phyloP scores from a whole-genome alignment of 2,797 vertebrate species.

The Scolopax rusticola region DNA sequence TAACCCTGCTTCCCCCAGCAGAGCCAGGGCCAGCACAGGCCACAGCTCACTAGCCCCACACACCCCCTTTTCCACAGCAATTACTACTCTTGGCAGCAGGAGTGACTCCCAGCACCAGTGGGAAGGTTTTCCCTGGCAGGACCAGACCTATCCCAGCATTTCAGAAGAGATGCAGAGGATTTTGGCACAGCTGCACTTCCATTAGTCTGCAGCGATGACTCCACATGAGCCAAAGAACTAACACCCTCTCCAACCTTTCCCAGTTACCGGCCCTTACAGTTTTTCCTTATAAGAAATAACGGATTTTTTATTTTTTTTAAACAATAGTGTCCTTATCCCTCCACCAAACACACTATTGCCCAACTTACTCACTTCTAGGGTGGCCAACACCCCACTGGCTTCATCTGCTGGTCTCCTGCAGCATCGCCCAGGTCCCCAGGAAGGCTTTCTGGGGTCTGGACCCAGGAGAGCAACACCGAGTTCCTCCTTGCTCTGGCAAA shows the following conservation, averaged over 20 bases:
- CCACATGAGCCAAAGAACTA: accelerated
- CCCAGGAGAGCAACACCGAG: accelerated
- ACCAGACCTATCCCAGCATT: not conserved
- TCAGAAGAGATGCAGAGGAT: not conserved
- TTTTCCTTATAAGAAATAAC: not conserved
- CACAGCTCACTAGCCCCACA: not conserved
- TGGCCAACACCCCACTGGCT: accelerated
- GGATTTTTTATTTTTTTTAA: not conserved
- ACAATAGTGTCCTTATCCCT: not conserved
- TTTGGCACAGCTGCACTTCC: not conserved
- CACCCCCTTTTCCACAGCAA: not conserved
- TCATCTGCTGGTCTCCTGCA: accelerated
- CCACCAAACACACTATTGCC: accelerated
- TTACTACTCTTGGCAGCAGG: accelerated
- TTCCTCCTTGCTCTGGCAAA: accelerated
- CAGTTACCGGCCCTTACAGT: not conserved
- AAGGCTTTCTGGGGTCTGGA: not conserved
- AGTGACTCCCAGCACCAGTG: accelerated
- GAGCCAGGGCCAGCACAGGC: accelerated
- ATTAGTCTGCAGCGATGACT: accelerated
- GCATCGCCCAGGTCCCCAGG: accelerated
- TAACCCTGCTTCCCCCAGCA: not conserved
- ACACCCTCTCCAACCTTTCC: not conserved
- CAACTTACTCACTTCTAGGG: accelerated
- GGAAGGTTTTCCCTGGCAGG: not conserved